Conservation (phyloP, 2,888 invertebrate species). For the Philereme vetulata region DNA sequence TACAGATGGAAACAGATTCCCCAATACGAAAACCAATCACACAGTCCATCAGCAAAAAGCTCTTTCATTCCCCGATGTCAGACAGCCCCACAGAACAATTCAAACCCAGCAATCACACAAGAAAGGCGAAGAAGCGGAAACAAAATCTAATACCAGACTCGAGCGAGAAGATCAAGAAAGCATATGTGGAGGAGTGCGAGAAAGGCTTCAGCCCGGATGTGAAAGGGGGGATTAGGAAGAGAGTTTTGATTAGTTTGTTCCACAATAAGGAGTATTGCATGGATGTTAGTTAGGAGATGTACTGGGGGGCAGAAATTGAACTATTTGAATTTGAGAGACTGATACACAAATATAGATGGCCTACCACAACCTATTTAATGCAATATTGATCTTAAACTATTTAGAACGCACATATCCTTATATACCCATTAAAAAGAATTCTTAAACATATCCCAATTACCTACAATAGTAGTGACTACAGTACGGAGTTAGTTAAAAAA, state of each 20-base stretch:
- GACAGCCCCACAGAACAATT: constrained; percentile 46
- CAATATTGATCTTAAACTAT: no score
- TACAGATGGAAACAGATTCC: constrained; percentile 70
- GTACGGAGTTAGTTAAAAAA: no score
- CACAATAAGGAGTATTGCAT: constrained; percentile 70
- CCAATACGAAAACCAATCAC: constrained; percentile 62
- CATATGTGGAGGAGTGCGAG: constrained; percentile 63
- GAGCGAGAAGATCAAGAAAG: constrained; percentile 59
- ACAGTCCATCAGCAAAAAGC: constrained; percentile 66
- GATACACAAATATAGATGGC: no score
- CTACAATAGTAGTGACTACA: no score
- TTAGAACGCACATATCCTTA: no score
- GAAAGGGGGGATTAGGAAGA: constrained; percentile 61
- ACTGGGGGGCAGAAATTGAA: no score
- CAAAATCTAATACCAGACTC: constrained; percentile 58
- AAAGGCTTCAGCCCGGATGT: constrained; percentile 54
- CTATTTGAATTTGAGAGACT: no score
- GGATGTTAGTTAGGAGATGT: constrained; percentile 49
- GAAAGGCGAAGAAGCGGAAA: constrained; percentile 61
- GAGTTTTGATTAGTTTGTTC: constrained; percentile 64
- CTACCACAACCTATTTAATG: no score
- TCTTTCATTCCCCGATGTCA: constrained; percentile 66
- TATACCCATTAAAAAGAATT: no score
- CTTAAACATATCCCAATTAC: no score
- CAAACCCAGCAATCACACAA: constrained; percentile 30